Percentiles rank a stretch among this genome's conserved stretches.
Conservation (phyloP, 1,140 invertebrate species). For the Lepidostoma basale region DNA sequence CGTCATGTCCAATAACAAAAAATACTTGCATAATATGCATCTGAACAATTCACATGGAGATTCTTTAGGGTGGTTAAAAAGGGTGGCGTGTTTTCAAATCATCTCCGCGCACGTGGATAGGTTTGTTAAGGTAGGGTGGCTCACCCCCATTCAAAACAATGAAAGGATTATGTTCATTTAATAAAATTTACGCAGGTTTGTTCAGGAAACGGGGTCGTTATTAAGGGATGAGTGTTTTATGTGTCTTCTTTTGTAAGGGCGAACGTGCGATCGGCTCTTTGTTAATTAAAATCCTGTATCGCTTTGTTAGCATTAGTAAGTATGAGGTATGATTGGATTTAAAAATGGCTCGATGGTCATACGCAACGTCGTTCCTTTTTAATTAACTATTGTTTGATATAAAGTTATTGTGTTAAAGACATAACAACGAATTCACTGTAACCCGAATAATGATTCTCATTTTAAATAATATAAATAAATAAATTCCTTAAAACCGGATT, state of each 20-base stretch:
- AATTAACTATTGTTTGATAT: no score
- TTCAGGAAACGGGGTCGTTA: conserved; percentile 14
- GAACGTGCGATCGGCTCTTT: conserved; percentile 16
- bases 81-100: conserved; percentile 30
- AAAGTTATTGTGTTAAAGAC: no score
- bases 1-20: not conserved
- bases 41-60: not conserved
- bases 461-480: no score
- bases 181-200: conserved; percentile 43
- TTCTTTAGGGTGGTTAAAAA: conserved; percentile 1
- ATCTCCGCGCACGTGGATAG: conserved; percentile 41
- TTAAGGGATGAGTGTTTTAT: conserved; percentile 28
- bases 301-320: conserved; percentile 20
- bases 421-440: no score
- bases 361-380: no score
- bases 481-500: no score
- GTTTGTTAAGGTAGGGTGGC: conserved; percentile 33
- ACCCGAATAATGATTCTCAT: no score
- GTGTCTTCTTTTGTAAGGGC: conserved; percentile 18
- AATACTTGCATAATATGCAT: not conserved
- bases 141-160: conserved; percentile 41
- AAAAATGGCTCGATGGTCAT: no score
- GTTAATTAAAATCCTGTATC: conserved; percentile 29
- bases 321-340: conserved; percentile 7
- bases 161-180: conserved; percentile 44